phyloP scores from a whole-genome alignment of 2,797 vertebrate genomes.

The Molothrus aeneus region DNA sequence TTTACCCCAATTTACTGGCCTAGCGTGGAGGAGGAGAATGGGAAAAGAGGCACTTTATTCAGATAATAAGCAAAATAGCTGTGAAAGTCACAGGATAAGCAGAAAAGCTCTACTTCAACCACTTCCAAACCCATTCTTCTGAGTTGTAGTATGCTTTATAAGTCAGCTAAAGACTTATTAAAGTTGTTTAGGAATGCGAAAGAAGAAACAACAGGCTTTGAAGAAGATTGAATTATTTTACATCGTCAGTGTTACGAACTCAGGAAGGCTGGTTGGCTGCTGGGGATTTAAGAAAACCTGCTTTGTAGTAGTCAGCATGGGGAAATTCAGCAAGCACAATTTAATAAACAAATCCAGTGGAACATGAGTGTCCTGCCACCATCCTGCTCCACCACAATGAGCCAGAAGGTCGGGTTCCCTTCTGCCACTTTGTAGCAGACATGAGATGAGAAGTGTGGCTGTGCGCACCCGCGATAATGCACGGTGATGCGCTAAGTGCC shows the following conservation, averaged over 20 bases:
- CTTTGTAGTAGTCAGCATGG: background rate
- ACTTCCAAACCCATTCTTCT: background rate
- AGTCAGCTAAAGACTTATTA: background rate
- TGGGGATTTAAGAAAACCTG: background rate
- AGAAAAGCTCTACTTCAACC: background rate
- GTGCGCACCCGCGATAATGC: background rate
- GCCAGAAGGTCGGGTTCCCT: constrained; percentile 2
- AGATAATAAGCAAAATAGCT: background rate
- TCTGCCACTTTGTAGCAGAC: background rate
- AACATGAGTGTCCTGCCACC: background rate
- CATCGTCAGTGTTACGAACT: rapidly evolving
- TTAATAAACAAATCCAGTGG: background rate
- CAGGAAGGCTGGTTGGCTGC: background rate
- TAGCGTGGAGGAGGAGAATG: background rate
- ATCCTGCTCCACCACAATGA: background rate
- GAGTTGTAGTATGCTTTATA: background rate
- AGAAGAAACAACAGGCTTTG: background rate
- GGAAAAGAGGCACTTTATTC: background rate
- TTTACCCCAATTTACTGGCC: background rate
- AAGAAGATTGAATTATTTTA: background rate
- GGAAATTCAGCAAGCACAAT: background rate
- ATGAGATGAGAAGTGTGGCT: background rate
- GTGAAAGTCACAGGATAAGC: background rate
- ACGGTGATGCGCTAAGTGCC: constrained; percentile 53
- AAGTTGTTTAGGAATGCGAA: background rate